These are phyloP conservation scores for Desmophyllum pertusum DNA, from an alignment of 92 coral and sea anemone species.

Conservation along the genomic window DNA sequence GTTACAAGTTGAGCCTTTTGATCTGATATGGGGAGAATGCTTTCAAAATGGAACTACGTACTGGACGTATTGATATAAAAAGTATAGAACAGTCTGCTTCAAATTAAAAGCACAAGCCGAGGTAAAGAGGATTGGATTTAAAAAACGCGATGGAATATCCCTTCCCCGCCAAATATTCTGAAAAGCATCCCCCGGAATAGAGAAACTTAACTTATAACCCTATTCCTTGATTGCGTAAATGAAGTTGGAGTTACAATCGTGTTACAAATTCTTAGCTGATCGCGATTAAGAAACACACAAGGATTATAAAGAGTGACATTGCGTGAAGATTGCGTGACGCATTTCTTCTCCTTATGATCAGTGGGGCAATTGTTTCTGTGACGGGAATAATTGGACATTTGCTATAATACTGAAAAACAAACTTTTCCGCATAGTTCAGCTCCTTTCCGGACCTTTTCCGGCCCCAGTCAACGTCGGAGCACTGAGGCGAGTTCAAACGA, in stretches of 20 bases:
- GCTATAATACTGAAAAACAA: constrained; percentile 55
- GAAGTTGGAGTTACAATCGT: background rate
- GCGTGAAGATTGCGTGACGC: background rate
- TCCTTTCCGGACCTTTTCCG: constrained; percentile 29
- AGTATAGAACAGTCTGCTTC: too few species aligned
- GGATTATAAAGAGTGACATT: background rate
- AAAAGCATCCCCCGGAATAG: too few species aligned
- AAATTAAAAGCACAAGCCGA: too few species aligned
- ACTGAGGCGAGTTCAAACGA: constrained; percentile 71
- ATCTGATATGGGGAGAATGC: too few species aligned
- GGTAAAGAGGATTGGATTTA: too few species aligned
- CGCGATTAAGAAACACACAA: background rate
- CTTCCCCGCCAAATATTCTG: too few species aligned
- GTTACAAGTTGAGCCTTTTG: too few species aligned
- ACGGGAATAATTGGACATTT: constrained; percentile 59
- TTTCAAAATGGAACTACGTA: too few species aligned
- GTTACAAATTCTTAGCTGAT: background rate
- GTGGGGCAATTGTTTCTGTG: background rate
- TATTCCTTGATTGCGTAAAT: too few species aligned
- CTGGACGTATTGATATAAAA: too few species aligned
- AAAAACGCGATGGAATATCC: too few species aligned
- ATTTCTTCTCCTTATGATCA: constrained; percentile 7
- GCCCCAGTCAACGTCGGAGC: constrained; percentile 84
- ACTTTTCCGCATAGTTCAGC: constrained; percentile 58
- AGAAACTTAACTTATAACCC: too few species aligned